phyloP scores from a whole-genome alignment of 2,888 invertebrate genomes.

The Andrena chrysosceles region DNA sequence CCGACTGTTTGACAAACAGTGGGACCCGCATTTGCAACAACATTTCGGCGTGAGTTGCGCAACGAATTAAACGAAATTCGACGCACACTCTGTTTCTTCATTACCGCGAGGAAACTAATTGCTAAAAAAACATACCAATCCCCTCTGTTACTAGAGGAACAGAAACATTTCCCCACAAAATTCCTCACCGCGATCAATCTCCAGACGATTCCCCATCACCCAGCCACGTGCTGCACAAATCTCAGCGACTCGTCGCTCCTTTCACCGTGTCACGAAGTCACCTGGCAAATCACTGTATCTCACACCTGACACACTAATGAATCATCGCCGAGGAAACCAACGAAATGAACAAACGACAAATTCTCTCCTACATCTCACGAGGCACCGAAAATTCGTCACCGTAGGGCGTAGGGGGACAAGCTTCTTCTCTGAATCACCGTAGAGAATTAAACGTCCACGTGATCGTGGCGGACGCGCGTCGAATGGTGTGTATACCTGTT shows the following conservation, averaged over 20 bases:
- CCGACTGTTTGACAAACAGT: slow-evolving; percentile 28
- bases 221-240: slow-evolving; percentile 47
- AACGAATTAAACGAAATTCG: background rate
- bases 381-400: no score
- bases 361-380: background rate
- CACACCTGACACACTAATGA: background rate
- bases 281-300: slow-evolving; percentile 11
- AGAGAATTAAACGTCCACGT: background rate
- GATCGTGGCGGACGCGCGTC: background rate
- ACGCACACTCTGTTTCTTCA: background rate
- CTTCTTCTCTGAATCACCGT: background rate
- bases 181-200: slow-evolving; percentile 7
- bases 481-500: no score
- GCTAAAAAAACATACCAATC: no score
- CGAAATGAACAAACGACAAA: background rate
- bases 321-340: background rate
- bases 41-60: background rate
- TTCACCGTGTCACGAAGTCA: slow-evolving; percentile 34
- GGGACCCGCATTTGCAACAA: background rate
- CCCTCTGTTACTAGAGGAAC: no score
- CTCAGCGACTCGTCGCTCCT: slow-evolving; percentile 29
- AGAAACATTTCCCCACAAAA: background rate
- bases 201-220: slow-evolving; percentile 11
- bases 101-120: background rate
- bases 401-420: no score